Conservation (phyloP, 2,888 invertebrate species). For the Scaptomyza reducta region DNA sequence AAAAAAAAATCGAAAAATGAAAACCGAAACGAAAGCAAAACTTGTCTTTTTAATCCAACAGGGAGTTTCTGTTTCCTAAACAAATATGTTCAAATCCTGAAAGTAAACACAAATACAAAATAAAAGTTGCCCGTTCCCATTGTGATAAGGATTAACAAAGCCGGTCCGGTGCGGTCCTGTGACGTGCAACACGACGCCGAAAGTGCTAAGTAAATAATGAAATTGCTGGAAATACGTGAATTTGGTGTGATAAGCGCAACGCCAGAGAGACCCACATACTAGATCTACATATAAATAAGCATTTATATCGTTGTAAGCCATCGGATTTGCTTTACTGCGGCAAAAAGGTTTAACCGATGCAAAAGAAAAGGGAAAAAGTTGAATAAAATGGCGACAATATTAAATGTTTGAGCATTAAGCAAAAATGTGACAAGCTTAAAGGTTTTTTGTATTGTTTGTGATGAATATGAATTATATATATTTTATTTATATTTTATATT, state of each 20-base stretch:
- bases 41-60: conserved; percentile 6
- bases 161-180: conserved; percentile 38
- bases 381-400: conserved; percentile 34
- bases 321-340: conserved; percentile 1
- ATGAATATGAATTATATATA: too few species aligned
- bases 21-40: conserved; percentile 28
- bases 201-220: conserved; percentile 73
- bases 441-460: too few species aligned
- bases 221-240: conserved; percentile 61
- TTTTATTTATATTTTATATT: background rate
- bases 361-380: background rate
- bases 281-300: conserved; percentile 29
- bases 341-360: background rate
- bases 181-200: conserved; percentile 48
- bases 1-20: conserved; percentile 21
- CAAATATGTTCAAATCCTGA: conserved; percentile 67
- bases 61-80: conserved; percentile 63
- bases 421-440: too few species aligned
- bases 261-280: background rate
- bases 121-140: conserved; percentile 12
- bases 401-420: background rate
- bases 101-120: conserved; percentile 42
- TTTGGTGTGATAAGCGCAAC: conserved; percentile 55
- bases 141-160: conserved; percentile 75
- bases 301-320: conserved; percentile 23